Conservation (phyloP, 1,140 invertebrate species). For the Dolichoris vasculosae region DNA sequence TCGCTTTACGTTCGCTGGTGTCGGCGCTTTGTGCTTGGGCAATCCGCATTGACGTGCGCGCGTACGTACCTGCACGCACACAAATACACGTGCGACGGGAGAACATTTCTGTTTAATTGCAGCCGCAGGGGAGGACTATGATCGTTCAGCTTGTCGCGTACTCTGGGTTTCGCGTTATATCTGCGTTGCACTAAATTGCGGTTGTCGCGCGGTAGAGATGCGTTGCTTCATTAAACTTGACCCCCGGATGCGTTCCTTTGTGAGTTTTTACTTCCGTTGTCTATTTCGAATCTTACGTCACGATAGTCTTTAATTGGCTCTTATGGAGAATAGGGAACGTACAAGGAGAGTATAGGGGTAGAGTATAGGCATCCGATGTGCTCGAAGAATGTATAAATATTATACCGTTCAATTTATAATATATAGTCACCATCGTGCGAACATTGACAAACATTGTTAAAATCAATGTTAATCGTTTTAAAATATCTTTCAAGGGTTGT, state of each 20-base stretch:
- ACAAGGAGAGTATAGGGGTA: too few species aligned
- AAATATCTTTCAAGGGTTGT: too few species aligned
- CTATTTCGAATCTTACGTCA: too few species aligned
- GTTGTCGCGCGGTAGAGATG: not conserved
- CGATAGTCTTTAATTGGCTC: too few species aligned
- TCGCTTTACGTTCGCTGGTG: constrained; percentile 13
- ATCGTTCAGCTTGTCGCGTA: constrained; percentile 7
- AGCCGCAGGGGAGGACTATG: constrained; percentile 14
- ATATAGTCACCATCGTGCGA: too few species aligned
- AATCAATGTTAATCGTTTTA: too few species aligned
- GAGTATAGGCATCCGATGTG: too few species aligned
- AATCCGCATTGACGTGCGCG: constrained; percentile 4
- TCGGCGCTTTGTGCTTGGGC: constrained; percentile 9
- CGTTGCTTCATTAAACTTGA: constrained; percentile 10
- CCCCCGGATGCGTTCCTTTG: not conserved
- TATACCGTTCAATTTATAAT: too few species aligned
- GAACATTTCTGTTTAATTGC: constrained; percentile 45
- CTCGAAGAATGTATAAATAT: too few species aligned
- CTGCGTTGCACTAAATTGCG: not conserved
- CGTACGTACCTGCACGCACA: not conserved
- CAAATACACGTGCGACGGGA: not conserved
- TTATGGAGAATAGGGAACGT: too few species aligned
- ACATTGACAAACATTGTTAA: too few species aligned
- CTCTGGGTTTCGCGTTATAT: not conserved
- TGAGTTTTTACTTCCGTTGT: not conserved